Conservation (phyloP, 2,888 invertebrate species). For the Kuschelorhynchus macadamiae region DNA sequence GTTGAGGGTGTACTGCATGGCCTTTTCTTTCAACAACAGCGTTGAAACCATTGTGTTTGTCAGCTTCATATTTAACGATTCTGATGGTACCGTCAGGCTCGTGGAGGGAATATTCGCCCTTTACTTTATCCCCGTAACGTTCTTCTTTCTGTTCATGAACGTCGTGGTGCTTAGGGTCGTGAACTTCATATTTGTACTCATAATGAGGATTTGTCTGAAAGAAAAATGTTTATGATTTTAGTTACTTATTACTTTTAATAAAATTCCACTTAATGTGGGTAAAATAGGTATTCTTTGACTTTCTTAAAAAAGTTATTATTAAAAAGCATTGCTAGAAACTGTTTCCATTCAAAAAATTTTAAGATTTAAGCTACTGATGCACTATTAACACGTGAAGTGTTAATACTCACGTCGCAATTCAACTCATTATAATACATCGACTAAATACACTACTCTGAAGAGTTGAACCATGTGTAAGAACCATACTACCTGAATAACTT, state of each 20-base stretch:
- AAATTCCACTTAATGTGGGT: too few species aligned
- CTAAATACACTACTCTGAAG: too few species aligned
- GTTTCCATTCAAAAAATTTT: too few species aligned
- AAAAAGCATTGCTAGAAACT: background rate
- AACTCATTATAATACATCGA: too few species aligned
- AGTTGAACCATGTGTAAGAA: too few species aligned
- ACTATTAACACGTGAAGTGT: too few species aligned
- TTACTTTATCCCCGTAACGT: conserved; percentile 71
- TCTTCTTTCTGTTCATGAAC: conserved; percentile 72
- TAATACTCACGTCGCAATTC: too few species aligned
- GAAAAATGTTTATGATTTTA: conserved; percentile 24
- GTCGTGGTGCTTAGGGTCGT: conserved; percentile 73
- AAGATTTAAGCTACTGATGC: too few species aligned
- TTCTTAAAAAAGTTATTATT: too few species aligned
- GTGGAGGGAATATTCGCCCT: conserved; percentile 72
- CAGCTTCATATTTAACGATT: conserved; percentile 76
- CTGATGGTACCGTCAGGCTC: conserved; percentile 74
- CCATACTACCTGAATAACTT: too few species aligned
- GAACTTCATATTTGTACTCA: conserved; percentile 73
- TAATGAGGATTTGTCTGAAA: conserved; percentile 71
- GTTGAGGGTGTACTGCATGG: conserved; percentile 57
- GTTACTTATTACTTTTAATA: background rate
- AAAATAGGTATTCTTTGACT: too few species aligned
- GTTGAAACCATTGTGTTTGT: conserved; percentile 75
- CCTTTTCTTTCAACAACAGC: conserved; percentile 73